phyloP scores from a whole-genome alignment of 2,797 vertebrate species.

The Momotus momota region DNA sequence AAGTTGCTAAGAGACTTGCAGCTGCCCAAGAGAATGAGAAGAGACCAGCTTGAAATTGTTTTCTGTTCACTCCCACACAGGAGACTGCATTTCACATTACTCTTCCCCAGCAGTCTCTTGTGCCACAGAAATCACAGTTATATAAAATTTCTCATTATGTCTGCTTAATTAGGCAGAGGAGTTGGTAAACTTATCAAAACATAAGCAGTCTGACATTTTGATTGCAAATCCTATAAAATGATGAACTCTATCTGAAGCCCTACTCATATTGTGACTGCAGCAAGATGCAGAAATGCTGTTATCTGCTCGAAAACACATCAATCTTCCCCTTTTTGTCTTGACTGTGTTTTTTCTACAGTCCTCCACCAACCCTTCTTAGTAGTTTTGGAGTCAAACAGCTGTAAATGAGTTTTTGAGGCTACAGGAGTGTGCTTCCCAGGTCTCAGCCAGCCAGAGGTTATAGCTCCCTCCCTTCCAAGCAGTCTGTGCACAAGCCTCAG shows the following conservation, averaged over 20 bases:
- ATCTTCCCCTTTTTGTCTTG: neutral
- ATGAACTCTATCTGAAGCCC: neutral
- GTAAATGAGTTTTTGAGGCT: neutral
- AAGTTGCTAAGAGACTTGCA: neutral
- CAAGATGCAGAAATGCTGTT: neutral
- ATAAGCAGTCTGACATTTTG: neutral
- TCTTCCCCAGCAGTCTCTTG: neutral
- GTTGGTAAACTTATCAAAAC: neutral
- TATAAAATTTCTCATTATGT: neutral
- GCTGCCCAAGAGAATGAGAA: neutral
- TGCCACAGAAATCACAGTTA: neutral
- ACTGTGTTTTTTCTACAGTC: neutral
- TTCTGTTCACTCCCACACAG: neutral
- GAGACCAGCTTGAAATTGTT: neutral
- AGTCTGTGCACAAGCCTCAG: neutral
- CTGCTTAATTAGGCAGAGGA: constrained; percentile 31
- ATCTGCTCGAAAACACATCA: neutral
- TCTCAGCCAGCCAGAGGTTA: neutral
- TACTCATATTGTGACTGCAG: neutral
- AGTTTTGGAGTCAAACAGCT: neutral
- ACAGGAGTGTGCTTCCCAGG: neutral
- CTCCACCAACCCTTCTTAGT: neutral
- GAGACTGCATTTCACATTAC: neutral
- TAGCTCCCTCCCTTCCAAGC: neutral
- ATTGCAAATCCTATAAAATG: neutral